Base-by-base conservation (phyloP, 2,113 vertebrate genomes). In the Chrysemys picta region DNA sequence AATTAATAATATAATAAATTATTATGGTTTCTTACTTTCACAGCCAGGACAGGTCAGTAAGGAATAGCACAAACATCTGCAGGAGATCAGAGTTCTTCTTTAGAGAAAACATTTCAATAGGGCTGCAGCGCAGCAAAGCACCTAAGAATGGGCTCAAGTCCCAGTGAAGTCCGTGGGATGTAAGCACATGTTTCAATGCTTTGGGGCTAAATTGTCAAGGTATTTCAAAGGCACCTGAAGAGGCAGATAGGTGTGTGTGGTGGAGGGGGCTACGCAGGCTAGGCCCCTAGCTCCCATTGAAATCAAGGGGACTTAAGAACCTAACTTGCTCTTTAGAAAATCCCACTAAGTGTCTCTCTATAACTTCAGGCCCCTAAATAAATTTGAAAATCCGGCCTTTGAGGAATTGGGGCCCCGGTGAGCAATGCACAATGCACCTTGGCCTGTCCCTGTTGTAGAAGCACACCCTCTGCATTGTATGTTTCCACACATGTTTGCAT, bases 201-300 rank as follows among this genome's bases (percentile, higher is more conserved):
- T 14, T 1, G 0, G 0, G 65, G 10, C 53, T 84, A 57, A 0
- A 38, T 16, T 81, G 47, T 65, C 53, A 50, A n/a, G 16, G 31
- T 52, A 53, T 0, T 57, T 89, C 65, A 42, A 31, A 81, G 24
- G 76, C 17, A 50, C 54, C 85, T 38, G 22, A 62, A 85, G 38
- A 5, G 1, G 22, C 5, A 57, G 45, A 29, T 1, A 93, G 25
- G 29, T 79, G 81, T 42, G 65, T 1, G 2, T 1, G 2, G n/a
- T 47, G 12, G 7, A 85, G 91, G 13, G 50, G 13, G 4, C 31
- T 80, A 52, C 85, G 29, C 5, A 52, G 80, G 38, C 31, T 80
- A 49, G 91, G 52, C 45, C n/a, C 3, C 86, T 35, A 31, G 31
- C 4, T 12, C n/a, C 45, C 3, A 5, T 1, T 25, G 35, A 62